Percentiles rank a stretch among this genome's conserved stretches.
Conservation (phyloP, 2,797 vertebrate genomes). For the Argyrosomus regius region DNA sequence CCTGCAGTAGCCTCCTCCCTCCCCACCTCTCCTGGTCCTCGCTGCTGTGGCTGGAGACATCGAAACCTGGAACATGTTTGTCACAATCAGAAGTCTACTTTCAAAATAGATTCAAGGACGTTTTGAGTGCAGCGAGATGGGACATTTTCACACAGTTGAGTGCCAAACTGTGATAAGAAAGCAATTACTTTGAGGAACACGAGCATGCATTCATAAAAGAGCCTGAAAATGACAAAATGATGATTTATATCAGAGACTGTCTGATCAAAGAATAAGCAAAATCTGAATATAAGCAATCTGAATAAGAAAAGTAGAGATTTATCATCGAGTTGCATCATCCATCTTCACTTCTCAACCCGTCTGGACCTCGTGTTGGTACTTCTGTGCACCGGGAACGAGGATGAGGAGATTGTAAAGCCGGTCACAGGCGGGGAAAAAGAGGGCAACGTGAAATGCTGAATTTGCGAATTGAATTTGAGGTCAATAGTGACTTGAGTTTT, state of each 20-base stretch:
- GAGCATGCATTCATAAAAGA: neutral
- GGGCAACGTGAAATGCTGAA: neutral
- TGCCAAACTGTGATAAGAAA: neutral
- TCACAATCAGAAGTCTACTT: conserved; percentile 24
- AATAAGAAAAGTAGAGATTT: neutral
- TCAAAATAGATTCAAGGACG: conserved; percentile 17
- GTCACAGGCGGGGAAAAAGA: neutral
- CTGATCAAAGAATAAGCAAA: neutral
- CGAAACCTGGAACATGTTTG: conserved; percentile 78
- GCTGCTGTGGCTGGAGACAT: conserved; percentile 75
- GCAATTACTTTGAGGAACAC: neutral
- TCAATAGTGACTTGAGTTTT: neutral
- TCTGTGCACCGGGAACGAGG: neutral
- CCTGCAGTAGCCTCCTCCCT: conserved; percentile 88
- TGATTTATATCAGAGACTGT: neutral
- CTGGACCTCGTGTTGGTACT: neutral
- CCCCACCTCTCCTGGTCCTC: conserved; percentile 81
- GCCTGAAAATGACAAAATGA: neutral
- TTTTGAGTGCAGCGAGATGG: neutral
- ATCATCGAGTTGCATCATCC: neutral
- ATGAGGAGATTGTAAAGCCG: neutral
- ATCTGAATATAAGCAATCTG: neutral
- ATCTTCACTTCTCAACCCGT: neutral
- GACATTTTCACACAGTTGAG: neutral
- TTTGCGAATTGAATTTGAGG: neutral